Evolutionary conservation across 2,797 vertebrate genomes (phyloP).

Genomic region (Tenualosa thibaudeaui): DNA sequence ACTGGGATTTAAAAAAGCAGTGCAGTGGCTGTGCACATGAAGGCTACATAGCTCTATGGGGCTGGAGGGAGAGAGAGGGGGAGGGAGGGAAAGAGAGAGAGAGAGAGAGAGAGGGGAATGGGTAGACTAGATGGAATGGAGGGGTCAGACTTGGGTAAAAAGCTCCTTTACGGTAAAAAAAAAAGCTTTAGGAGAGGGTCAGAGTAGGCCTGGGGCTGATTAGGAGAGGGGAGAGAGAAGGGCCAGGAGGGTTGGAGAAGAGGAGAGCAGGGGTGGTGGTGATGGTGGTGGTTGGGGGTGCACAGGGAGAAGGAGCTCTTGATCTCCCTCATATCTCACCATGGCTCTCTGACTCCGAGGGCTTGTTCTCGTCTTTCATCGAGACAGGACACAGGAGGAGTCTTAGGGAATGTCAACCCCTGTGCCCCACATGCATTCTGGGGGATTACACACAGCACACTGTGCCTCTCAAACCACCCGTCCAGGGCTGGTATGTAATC

Average conservation of each 20-base stretch:
- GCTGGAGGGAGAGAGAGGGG: background rate
- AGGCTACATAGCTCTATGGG: background rate
- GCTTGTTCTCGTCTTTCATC: constrained; percentile 39
- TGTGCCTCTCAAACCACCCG: background rate
- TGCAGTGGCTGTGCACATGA: constrained; percentile 27
- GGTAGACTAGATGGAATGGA: background rate
- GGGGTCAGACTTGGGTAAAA: constrained; percentile 47
- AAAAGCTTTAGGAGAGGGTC: constrained; percentile 29
- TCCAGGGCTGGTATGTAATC: constrained; percentile 1
- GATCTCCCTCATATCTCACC: constrained; percentile 42
- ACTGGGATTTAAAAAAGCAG: constrained; percentile 68
- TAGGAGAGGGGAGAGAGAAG: constrained; percentile 22
- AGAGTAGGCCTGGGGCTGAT: constrained; percentile 41
- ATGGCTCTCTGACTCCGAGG: constrained; percentile 38
- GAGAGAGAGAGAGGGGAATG: background rate
- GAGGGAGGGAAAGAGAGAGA: background rate
- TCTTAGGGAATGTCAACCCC: constrained; percentile 33
- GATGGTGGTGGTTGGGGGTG: background rate
- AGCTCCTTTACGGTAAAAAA: constrained; percentile 28
- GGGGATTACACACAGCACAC: constrained; percentile 25
- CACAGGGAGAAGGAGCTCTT: constrained; percentile 35
- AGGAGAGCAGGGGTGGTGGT: constrained; percentile 1
- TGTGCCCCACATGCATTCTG: constrained; percentile 36
- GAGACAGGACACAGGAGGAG: constrained; percentile 38
- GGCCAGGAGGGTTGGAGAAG: background rate